Base-by-base conservation (phyloP, 2,113 vertebrate genomes). In the Prionailurus bengalensis region DNA sequence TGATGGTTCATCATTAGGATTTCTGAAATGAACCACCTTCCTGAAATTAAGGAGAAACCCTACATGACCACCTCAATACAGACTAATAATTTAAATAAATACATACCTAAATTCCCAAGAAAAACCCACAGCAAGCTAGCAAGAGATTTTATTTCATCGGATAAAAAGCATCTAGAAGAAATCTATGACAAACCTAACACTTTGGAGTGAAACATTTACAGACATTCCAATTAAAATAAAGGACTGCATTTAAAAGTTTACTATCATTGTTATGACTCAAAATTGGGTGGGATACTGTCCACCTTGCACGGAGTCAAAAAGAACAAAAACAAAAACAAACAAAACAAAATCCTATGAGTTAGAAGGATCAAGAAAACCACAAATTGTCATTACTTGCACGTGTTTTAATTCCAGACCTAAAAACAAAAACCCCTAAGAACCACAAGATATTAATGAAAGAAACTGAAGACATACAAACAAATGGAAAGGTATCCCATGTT, bases 331-430 rank as follows among this genome's bases (percentile, higher is more conserved):
- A 58, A 7, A 51, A 21, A 19, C 55, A 55, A 55, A 55, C 17
- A 58, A 58, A 9, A 45, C 45, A 70, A n/a, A 36, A 85, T 58
- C 19, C 6, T 63, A 5, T n/a, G 31, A 76, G 13, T 68, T 92
- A 68, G 93, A 87, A 86, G 53, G 61, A 48, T 73, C 74, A 93
- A 93, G 29, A 91, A 96, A 81, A n/a, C 8, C 23, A 80, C 39
- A 92, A 70, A 76, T 7, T 76, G 33, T 58, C 70, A 55, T 93
- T 84, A 94, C 31, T 76, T 84, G 27, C 27, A 63, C 66, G 33
- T 55, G 4, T 53, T 65, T 53, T 66, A 73, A 73, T 55, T 83
- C 51, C 79, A 45, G 45, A 71, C 42, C 55, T 76, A 73, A 80
- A 19, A 42, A 15, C 55, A 58, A 58, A 58, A 58, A 19, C 55